Conservation (phyloP, 2,888 invertebrate species). For the Globia sparganii region DNA sequence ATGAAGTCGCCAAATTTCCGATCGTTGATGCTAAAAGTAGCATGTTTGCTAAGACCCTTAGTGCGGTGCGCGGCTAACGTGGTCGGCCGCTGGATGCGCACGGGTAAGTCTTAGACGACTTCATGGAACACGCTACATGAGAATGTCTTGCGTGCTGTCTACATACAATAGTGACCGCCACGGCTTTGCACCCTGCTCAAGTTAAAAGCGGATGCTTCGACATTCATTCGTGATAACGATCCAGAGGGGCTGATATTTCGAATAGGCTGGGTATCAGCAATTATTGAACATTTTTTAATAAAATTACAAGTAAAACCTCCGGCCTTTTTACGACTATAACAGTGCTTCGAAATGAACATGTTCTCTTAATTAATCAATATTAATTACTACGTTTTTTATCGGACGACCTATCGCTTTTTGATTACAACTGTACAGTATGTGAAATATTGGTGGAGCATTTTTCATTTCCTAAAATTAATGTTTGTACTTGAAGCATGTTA, state of each 20-base stretch:
- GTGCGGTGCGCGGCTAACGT: constrained; percentile 72
- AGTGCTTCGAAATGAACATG: neutral
- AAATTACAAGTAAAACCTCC: neutral
- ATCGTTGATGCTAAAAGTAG: constrained; percentile 17
- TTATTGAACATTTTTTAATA: neutral
- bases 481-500: neutral
- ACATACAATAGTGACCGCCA: constrained; percentile 69
- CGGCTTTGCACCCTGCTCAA: constrained; percentile 49
- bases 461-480: constrained; percentile 5
- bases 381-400: neutral
- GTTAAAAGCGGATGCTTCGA: constrained; percentile 51
- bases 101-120: constrained; percentile 71
- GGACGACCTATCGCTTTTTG: neutral
- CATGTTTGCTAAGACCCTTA: constrained; percentile 26
- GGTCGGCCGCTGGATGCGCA: constrained; percentile 69
- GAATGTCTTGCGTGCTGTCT: constrained; percentile 73
- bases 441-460: constrained; percentile 1
- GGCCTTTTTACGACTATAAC: neutral
- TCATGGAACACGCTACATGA: constrained; percentile 79
- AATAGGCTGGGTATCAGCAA: neutral
- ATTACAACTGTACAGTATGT: neutral
- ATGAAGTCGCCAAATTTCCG: neutral
- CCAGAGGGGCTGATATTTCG: neutral
- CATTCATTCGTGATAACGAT: neutral
- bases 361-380: neutral